Conservation (phyloP, 2,113 vertebrate genomes). For the Xenopus laevis region DNA sequence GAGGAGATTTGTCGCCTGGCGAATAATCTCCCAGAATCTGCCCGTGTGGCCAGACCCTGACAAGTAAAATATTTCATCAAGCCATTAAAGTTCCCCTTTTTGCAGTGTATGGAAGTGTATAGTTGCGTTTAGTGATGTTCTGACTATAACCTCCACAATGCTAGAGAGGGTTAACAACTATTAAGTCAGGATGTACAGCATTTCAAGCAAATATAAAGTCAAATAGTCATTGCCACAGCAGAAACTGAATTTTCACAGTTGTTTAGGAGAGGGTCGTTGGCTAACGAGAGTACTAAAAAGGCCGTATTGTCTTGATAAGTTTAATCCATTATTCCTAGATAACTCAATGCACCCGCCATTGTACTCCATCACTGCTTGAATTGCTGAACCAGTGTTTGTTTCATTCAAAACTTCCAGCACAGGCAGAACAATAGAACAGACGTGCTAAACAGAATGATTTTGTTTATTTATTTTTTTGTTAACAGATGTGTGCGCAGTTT, state of each 20-base stretch:
- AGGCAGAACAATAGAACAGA: constrained; percentile 19
- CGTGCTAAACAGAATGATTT: constrained; percentile 14
- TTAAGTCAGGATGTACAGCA: too few relatives aligned
- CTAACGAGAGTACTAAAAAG: constrained; percentile 35
- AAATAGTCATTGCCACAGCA: too few relatives aligned
- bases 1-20: too few relatives aligned
- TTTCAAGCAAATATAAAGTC: too few relatives aligned
- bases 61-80: too few relatives aligned
- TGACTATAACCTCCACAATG: too few relatives aligned
- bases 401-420: constrained; percentile 31
- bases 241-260: constrained; percentile 30
- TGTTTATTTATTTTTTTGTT: constrained; percentile 31
- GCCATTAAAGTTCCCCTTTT: too few relatives aligned
- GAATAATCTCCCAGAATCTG: too few relatives aligned
- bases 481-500: constrained; percentile 32
- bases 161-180: too few relatives aligned
- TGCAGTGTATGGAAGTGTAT: too few relatives aligned
- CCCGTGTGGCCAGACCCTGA: too few relatives aligned
- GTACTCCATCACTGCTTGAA: constrained; percentile 38
- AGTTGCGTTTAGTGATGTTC: too few relatives aligned
- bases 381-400: constrained; percentile 21
- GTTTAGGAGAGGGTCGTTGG: constrained; percentile 21
- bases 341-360: constrained; percentile 31
- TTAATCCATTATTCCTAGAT: constrained; percentile 35
- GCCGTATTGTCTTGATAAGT: constrained; percentile 34